Conservation (phyloP, 2,888 invertebrate species). For the Eledone cirrhosa region DNA sequence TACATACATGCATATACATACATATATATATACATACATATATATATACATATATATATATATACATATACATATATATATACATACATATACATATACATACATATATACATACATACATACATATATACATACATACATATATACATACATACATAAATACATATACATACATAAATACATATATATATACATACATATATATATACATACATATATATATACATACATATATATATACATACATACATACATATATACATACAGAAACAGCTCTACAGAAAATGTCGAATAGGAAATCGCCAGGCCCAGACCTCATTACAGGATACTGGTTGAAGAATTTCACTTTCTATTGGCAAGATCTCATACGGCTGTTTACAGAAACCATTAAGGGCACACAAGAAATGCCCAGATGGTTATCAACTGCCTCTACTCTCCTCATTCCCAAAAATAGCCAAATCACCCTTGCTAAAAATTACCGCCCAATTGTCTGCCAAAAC, state of each 20-base stretch:
- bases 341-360: no score
- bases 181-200: not conserved
- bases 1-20: not conserved
- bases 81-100: not conserved
- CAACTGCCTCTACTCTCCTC: no score
- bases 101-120: not conserved
- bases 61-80: not conserved
- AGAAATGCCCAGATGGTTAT: no score
- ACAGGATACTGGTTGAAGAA: no score
- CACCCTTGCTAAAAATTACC: no score
- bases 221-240: not conserved
- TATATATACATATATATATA: not conserved
- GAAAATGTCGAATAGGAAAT: not conserved
- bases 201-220: not conserved
- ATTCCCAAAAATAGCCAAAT: no score
- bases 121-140: not conserved
- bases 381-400: no score
- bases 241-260: not conserved
- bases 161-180: not conserved
- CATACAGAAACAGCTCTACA: not conserved
- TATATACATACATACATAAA: not conserved
- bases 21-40: conserved; percentile 10
- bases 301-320: no score
- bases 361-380: no score
- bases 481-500: no score